Evolutionary conservation across 2,797 vertebrate genomes (phyloP), one percentile per base, ranked within the genome.

Genomic region (Melanotaenia maccullochi): DNA sequence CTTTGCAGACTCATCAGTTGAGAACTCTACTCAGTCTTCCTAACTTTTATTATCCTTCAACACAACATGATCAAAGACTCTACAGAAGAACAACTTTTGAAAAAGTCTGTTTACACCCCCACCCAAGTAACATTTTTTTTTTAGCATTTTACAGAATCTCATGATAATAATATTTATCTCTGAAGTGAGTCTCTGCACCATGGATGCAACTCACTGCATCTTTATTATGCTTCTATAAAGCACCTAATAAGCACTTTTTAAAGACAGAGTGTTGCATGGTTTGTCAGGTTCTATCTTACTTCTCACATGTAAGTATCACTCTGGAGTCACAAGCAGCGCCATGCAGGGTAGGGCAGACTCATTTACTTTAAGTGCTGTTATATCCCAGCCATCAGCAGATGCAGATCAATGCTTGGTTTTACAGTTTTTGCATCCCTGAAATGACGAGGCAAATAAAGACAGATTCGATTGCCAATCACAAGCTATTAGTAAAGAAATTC

Each of bases 401-500:
- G 80, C 66, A 80, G 89, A 93, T 94, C 91, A 92, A 90, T 90
- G 90, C 80, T 67, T 90, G 82, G 80, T 90, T 91, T 87, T 87
- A 91, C 83, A 78, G 83, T 87, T 90, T 33, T 84, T 84, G 83
- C 87, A 84, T 87, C 81, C 69, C 83, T 81, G 76, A 85, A 88
- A 89, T 85, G 84, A 89, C 86, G 68, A 71, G 60, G 86, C 85
- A 83, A 79, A 89, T 87, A 85, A 84, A 82, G 73, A 68, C 65
- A 60, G 76, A 62, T 60, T 14, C 75, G 79, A 85, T 87, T 88
- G 83, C 85, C 88, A 89, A 73, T 91, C 85, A 85, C 57, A 73
- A 78, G 79, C 83, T 88, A 84, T 90, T 86, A 89, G 89, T 73
- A 61, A 77, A 86, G 82, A 84, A 82, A 91, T 84, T 77, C 78